Percentiles rank a stretch among this genome's conserved stretches.
Conservation (phyloP, 2,113 vertebrate species). For the Nycticorax nycticorax region DNA sequence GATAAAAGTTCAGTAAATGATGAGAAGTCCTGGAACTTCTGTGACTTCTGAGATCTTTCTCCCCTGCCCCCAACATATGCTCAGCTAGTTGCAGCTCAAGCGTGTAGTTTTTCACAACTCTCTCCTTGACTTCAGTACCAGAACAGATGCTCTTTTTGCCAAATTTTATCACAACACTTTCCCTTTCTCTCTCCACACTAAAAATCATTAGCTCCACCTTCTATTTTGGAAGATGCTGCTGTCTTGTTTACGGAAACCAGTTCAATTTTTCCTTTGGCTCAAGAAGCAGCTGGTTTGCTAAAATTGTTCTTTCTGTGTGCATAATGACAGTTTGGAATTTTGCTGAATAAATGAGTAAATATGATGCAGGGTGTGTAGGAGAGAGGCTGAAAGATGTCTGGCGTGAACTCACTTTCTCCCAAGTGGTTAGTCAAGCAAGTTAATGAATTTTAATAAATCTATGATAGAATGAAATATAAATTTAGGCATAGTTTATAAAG, state of each 20-base stretch:
- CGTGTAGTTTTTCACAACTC: background rate
- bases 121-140: background rate
- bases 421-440: background rate
- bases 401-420: background rate
- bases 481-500: background rate
- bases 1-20: background rate
- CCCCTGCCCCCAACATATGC: background rate
- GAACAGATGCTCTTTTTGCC: background rate
- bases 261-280: background rate
- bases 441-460: background rate
- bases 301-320: background rate
- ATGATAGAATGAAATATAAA: background rate
- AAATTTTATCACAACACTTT: background rate
- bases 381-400: background rate
- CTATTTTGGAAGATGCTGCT: background rate
- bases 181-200: background rate
- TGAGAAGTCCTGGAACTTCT: background rate
- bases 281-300: background rate
- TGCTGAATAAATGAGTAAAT: background rate
- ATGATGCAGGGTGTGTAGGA: background rate
- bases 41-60: background rate
- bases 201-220: background rate
- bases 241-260: background rate
- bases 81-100: background rate
- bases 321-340: background rate